phyloP scores from a whole-genome alignment of 64 coral and sea anemone species.

The Actinia tenebrosa region DNA sequence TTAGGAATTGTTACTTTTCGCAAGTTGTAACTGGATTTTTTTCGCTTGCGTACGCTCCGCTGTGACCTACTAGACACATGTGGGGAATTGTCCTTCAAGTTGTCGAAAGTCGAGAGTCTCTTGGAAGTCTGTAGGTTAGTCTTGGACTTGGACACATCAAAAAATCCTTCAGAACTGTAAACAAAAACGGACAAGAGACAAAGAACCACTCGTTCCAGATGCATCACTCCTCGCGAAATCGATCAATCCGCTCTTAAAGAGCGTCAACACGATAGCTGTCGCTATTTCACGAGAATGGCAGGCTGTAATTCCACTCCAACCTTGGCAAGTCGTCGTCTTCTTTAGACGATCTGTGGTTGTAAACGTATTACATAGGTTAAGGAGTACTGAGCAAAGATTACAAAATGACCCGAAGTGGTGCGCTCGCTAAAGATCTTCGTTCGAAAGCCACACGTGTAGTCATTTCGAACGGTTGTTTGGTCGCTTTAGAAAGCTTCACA shows the following conservation, averaged over 20 bases:
- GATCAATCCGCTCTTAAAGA: slow-evolving; percentile 8
- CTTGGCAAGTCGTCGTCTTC: background rate
- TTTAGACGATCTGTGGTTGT: slow-evolving; percentile 14
- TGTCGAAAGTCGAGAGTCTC: slow-evolving; percentile 84
- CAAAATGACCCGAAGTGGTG: slow-evolving; percentile 1
- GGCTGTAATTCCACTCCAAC: background rate
- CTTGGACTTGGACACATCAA: slow-evolving; percentile 49
- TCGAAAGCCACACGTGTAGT: slow-evolving; percentile 6
- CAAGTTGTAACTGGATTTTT: slow-evolving; percentile 80
- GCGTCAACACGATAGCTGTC: background rate
- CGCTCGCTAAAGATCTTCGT: background rate
- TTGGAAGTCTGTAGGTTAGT: slow-evolving; percentile 22
- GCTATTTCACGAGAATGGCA: background rate
- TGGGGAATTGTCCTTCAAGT: slow-evolving; percentile 74
- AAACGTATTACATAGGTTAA: slow-evolving; percentile 17
- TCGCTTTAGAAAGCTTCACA: slow-evolving; percentile 15
- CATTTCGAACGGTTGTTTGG: background rate
- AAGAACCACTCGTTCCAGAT: slow-evolving; percentile 6
- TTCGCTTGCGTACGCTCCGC: slow-evolving; percentile 47
- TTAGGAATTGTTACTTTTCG: slow-evolving; percentile 52
- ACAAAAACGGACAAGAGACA: slow-evolving; percentile 10
- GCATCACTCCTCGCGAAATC: background rate
- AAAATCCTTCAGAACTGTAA: slow-evolving; percentile 33
- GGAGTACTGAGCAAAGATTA: slow-evolving; percentile 12
- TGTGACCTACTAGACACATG: slow-evolving; percentile 43